Evolutionary conservation across 2,113 vertebrate species (phyloP).

Genomic region (Labeo catla): DNA sequence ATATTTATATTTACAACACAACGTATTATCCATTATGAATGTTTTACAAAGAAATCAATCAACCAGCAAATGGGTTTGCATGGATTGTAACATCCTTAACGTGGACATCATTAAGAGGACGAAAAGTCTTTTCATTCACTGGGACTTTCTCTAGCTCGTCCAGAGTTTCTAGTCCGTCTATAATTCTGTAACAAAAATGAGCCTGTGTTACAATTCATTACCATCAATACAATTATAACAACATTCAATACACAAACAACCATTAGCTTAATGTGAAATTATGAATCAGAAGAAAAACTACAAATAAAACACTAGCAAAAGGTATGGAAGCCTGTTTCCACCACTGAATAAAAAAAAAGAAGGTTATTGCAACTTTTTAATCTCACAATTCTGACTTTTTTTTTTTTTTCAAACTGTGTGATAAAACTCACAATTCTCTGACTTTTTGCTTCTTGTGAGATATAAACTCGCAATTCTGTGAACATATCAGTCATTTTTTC

Average conservation of each 20-base stretch:
- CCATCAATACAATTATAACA: background rate
- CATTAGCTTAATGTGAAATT: background rate
- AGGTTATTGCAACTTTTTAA: too few species aligned
- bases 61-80: conserved; percentile 93
- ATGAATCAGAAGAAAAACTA: background rate
- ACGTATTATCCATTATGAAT: background rate
- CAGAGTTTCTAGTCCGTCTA: conserved; percentile 94
- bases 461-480: too few species aligned
- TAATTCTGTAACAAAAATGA: conserved; percentile 79
- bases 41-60: conserved; percentile 46
- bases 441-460: too few species aligned
- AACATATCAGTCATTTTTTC: too few species aligned
- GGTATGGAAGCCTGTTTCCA: too few species aligned
- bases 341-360: too few species aligned
- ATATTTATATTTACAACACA: background rate
- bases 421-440: too few species aligned
- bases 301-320: background rate
- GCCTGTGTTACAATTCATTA: background rate
- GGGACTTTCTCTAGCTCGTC: conserved; percentile 97
- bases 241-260: background rate
- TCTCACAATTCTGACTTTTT: too few species aligned
- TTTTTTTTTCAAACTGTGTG: too few species aligned
- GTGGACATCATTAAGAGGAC: conserved; percentile 88
- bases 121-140: conserved; percentile 94
- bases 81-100: conserved; percentile 95